Conservation (phyloP, 2,113 vertebrate genomes). For the rat (Rattus norvegicus) region GRCr8 NC_086021.1:116174501-116175000, state of each 20-base stretch:
- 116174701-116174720: not conserved
- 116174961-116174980: too few species aligned
- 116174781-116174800: not conserved
- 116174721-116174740: not conserved
- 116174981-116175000: too few species aligned
- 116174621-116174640: not conserved
- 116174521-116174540: not conserved
- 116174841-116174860: not conserved
- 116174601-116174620: not conserved
- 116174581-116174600: not conserved
- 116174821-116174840: not conserved
- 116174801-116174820: not conserved
- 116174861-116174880: constrained; percentile 17
- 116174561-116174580: not conserved
- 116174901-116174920: constrained; percentile 26
- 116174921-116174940: not conserved
- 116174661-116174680: not conserved
- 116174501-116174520: not conserved
- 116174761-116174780: not conserved
- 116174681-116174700: not conserved
- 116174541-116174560: not conserved
- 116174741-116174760: not conserved
- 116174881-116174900: constrained; percentile 42
- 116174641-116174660: too few species aligned
- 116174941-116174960: not conserved